Evolutionary conservation across 2,113 vertebrate species (phyloP).

Genomic region (Ranitomeya variabilis): DNA sequence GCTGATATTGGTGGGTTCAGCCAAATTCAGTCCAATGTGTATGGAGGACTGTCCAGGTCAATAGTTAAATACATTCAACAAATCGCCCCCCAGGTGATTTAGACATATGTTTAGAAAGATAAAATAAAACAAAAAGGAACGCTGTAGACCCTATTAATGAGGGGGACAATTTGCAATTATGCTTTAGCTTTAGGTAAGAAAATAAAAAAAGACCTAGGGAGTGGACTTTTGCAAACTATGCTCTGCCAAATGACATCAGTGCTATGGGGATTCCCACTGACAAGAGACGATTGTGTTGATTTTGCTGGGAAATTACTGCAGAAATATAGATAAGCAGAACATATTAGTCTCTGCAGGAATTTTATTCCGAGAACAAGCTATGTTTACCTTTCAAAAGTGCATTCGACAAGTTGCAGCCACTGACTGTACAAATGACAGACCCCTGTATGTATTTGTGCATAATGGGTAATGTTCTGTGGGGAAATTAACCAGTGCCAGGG

Average conservation of each 20-base stretch:
- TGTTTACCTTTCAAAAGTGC: neutral
- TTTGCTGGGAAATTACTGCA: conserved; percentile 8
- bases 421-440: neutral
- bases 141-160: neutral
- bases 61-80: neutral
- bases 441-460: neutral
- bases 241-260: conserved; percentile 37
- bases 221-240: conserved; percentile 7
- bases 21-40: too few species aligned
- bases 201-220: conserved; percentile 8
- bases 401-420: neutral
- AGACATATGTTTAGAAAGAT: neutral
- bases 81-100: neutral
- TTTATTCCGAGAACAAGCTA: neutral
- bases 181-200: neutral
- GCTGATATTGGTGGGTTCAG: too few species aligned
- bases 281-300: conserved; percentile 13
- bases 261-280: conserved; percentile 46
- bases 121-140: conserved; percentile 1
- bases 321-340: neutral
- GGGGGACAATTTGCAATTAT: neutral
- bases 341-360: neutral
- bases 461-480: neutral
- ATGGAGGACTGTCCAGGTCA: neutral
- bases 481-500: neutral